Evolutionary conservation across 2,888 invertebrate species (phyloP).

Genomic region (Eristalinus aeneus): DNA sequence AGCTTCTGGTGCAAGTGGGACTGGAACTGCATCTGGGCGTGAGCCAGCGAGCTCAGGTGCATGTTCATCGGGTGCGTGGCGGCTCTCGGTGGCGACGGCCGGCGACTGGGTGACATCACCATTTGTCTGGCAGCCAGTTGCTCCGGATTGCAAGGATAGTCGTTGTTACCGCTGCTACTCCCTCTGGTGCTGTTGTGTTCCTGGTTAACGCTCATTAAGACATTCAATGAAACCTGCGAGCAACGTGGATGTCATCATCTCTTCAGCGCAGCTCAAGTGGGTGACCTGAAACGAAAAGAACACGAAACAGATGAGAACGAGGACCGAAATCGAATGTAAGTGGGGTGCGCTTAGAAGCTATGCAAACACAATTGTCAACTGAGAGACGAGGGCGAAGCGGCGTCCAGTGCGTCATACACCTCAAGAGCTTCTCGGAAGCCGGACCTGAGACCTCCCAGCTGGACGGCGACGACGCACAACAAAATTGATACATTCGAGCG

Average conservation of each 20-base stretch:
- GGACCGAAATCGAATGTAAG: neutral
- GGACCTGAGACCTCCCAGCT: constrained; percentile 58
- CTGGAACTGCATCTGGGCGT: constrained; percentile 79
- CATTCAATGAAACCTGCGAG: constrained; percentile 49
- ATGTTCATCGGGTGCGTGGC: constrained; percentile 81
- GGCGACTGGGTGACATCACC: constrained; percentile 87
- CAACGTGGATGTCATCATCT: constrained; percentile 60
- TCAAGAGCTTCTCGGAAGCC: constrained; percentile 47
- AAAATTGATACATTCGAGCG: constrained; percentile 37
- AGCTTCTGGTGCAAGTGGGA: constrained; percentile 80
- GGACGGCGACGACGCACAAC: constrained; percentile 16
- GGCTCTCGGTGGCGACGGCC: constrained; percentile 84
- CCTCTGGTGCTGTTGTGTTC: constrained; percentile 70
- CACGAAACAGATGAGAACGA: constrained; percentile 6
- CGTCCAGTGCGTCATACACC: neutral
- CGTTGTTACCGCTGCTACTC: constrained; percentile 73
- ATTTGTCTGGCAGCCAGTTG: constrained; percentile 73
- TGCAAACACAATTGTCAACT: constrained; percentile 37
- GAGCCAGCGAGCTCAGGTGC: constrained; percentile 79
- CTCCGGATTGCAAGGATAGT: constrained; percentile 57
- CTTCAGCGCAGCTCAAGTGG: constrained; percentile 46
- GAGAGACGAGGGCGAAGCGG: neutral
- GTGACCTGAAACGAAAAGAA: constrained; percentile 54
- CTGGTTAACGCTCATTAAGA: constrained; percentile 72
- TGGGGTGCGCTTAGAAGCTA: constrained; percentile 44